These are phyloP conservation scores for Eclectus roratus DNA, from an alignment of 2,113 vertebrate genomes.

Conservation along the genomic window DNA sequence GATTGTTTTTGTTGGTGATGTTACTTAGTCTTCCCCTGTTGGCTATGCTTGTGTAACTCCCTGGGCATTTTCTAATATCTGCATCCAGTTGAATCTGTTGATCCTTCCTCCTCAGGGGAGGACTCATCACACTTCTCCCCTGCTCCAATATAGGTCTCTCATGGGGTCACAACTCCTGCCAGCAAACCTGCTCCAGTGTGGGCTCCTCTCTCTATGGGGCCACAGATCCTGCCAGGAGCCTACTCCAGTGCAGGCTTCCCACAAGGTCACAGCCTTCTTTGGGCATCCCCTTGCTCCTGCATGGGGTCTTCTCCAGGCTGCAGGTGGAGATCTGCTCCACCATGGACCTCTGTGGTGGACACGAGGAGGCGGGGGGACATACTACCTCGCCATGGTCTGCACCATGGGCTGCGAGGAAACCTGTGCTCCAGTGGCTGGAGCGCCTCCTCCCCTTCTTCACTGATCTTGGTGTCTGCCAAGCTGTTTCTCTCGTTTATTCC, in stretches of 20 bases:
- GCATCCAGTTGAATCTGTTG: background rate
- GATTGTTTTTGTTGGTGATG: background rate
- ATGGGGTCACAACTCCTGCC: background rate
- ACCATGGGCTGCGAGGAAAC: background rate
- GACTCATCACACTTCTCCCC: background rate
- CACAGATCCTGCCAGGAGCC: background rate
- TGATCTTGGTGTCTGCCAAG: background rate
- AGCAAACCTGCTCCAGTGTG: background rate
- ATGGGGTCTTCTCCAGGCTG: background rate
- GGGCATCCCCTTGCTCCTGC: background rate
- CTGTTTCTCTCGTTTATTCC: background rate
- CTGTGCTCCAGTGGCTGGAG: background rate
- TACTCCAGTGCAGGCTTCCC: background rate
- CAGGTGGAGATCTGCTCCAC: background rate
- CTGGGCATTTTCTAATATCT: background rate
- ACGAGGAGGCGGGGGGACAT: background rate
- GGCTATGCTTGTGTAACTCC: fast-evolving
- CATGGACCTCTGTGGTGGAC: background rate
- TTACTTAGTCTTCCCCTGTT: background rate
- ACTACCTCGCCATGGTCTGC: background rate
- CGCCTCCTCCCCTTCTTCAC: background rate
- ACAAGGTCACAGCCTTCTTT: background rate
- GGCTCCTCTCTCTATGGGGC: background rate
- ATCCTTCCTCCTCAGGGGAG: background rate
- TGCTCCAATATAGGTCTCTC: background rate